Evolutionary conservation across 1,140 invertebrate genomes (phyloP).

Genomic region (Arctopsyche grandis): DNA sequence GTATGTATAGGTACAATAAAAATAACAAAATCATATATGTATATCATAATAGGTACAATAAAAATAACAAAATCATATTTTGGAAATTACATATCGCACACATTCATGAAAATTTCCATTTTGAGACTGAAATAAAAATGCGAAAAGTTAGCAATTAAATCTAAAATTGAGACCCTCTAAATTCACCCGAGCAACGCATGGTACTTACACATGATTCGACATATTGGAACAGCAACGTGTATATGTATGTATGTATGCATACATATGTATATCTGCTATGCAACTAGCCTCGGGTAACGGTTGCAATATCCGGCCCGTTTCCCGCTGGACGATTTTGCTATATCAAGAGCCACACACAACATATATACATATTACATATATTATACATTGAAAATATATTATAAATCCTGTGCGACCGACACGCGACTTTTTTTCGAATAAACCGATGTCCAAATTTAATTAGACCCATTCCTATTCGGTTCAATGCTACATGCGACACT

Average conservation of each 20-base stretch:
- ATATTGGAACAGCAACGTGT: background rate
- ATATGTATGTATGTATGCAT: background rate
- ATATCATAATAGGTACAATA: no score
- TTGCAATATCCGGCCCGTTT: slow-evolving; percentile 41
- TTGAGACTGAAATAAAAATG: no score
- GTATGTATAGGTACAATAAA: no score
- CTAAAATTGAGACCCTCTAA: no score
- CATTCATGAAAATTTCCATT: no score
- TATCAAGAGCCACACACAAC: slow-evolving; percentile 31
- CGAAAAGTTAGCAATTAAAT: no score
- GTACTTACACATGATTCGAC: no score
- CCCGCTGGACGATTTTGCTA: background rate
- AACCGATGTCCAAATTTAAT: background rate
- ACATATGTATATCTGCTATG: background rate
- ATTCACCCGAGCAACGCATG: no score
- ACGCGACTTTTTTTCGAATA: background rate
- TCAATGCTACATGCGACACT: background rate
- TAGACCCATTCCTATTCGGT: background rate
- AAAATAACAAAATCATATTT: no score
- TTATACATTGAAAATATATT: slow-evolving; percentile 10
- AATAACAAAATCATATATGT: no score
- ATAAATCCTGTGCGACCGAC: background rate
- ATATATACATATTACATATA: background rate
- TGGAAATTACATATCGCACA: no score
- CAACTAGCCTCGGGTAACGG: slow-evolving; percentile 34